These are phyloP conservation scores for Oreotrochilus melanogaster DNA, from an alignment of 2,113 vertebrate species.

Conservation along the genomic window DNA sequence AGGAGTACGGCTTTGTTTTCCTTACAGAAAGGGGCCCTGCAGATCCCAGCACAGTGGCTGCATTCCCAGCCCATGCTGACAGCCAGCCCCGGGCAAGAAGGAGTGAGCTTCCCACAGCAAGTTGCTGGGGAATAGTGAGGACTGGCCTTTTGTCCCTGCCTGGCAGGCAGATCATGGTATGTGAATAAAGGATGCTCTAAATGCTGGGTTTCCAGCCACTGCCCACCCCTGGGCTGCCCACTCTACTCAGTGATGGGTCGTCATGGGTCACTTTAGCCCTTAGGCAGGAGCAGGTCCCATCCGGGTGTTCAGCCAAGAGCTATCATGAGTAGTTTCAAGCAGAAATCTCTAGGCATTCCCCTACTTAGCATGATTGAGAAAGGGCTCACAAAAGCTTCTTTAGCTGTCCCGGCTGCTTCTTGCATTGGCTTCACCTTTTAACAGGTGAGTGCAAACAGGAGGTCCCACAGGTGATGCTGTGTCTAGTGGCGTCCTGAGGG, in stretches of 20 bases:
- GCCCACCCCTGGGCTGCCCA: background rate
- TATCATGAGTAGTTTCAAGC: background rate
- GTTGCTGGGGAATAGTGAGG: background rate
- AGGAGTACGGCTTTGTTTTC: background rate
- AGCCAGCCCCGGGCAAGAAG: background rate
- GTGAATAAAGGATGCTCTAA: background rate
- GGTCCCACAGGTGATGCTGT: background rate
- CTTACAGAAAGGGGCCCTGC: background rate
- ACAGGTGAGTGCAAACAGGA: background rate
- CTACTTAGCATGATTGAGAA: background rate
- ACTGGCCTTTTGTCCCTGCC: background rate
- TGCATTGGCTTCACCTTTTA: background rate
- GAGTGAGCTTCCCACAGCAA: background rate
- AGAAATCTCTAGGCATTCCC: background rate
- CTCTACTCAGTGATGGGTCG: accelerated
- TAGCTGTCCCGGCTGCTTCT: background rate
- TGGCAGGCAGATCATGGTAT: background rate
- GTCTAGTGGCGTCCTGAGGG: accelerated
- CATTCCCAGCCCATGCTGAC: background rate
- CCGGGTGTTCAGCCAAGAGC: background rate
- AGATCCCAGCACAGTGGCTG: background rate
- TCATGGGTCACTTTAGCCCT: accelerated
- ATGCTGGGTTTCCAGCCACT: background rate
- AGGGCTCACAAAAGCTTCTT: background rate
- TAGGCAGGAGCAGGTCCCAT: background rate